Conservation (phyloP, 2,888 invertebrate genomes). For the Stratiomys singularior region DNA sequence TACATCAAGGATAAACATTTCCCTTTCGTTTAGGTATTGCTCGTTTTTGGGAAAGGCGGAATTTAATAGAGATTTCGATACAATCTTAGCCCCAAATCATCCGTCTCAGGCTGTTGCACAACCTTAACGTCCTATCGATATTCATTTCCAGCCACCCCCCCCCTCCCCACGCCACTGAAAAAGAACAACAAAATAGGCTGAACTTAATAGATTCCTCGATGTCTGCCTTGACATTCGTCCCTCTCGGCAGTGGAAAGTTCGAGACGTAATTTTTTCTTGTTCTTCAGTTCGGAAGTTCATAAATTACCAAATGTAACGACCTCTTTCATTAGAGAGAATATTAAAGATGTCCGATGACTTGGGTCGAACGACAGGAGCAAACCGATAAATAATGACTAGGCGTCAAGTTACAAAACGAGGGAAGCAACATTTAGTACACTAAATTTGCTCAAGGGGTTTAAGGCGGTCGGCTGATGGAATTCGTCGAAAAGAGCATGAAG, state of each 20-base stretch:
- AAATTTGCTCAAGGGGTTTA: slow-evolving; percentile 32
- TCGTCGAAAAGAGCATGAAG: background rate
- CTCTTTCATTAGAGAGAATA: slow-evolving; percentile 47
- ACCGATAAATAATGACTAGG: slow-evolving; percentile 38
- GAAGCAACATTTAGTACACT: slow-evolving; percentile 38
- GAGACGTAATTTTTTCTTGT: slow-evolving; percentile 1
- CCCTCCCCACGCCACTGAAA: too few species aligned
- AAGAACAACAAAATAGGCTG: too few species aligned
- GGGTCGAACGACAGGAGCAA: slow-evolving; percentile 5
- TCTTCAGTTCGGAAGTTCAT: slow-evolving; percentile 34
- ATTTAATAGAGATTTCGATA: slow-evolving; percentile 25
- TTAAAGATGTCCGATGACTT: slow-evolving; percentile 37
- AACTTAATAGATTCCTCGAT: slow-evolving; percentile 7
- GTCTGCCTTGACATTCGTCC: background rate
- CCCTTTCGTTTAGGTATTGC: background rate
- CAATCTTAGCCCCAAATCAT: slow-evolving; percentile 14
- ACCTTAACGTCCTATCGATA: background rate
- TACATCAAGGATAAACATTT: background rate
- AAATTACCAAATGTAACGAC: slow-evolving; percentile 50
- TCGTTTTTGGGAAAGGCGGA: too few species aligned
- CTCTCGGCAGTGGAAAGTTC: background rate
- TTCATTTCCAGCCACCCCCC: too few species aligned
- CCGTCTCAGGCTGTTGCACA: background rate
- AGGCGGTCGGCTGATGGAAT: background rate
- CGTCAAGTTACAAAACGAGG: slow-evolving; percentile 21